Conservation (phyloP, 2,888 invertebrate species). For the Pogonocherus hispidulus region DNA sequence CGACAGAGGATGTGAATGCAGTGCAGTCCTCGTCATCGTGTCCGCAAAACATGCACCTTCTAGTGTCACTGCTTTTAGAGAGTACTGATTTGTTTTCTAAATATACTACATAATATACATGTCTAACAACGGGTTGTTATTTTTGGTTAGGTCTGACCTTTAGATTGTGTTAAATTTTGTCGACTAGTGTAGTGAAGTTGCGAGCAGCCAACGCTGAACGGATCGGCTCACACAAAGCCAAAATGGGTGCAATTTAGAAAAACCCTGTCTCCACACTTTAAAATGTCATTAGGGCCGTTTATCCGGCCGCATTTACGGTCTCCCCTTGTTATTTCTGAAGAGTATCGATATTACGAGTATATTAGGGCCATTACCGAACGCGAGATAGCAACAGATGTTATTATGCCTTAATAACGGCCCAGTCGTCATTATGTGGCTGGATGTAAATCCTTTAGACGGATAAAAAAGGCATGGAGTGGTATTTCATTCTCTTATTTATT, state of each 20-base stretch:
- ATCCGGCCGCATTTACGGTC: slow-evolving; percentile 47
- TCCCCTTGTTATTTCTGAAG: slow-evolving; percentile 52
- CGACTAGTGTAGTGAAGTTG: slow-evolving; percentile 16
- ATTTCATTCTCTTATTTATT: slow-evolving; percentile 48
- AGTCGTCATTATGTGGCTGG: slow-evolving; percentile 36
- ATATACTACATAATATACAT: no score
- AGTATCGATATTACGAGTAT: slow-evolving; percentile 48
- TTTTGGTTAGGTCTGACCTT: no score
- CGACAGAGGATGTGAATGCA: no score
- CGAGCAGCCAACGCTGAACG: slow-evolving; percentile 27
- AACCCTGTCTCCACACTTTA: slow-evolving; percentile 56
- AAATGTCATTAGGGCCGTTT: slow-evolving; percentile 60
- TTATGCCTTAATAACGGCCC: slow-evolving; percentile 40
- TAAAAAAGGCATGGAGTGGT: slow-evolving; percentile 50
- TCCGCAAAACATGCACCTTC: no score
- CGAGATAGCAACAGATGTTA: slow-evolving; percentile 41
- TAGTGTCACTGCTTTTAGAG: no score
- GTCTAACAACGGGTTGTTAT: no score
- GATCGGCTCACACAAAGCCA: slow-evolving; percentile 41
- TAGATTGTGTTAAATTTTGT: not conserved
- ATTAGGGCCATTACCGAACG: slow-evolving; percentile 44
- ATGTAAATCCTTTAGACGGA: slow-evolving; percentile 33
- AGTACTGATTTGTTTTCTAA: no score
- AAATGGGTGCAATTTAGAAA: slow-evolving; percentile 42
- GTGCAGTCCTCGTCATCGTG: no score